Conservation (phyloP, 1,140 invertebrate genomes). For the Nymphalis io region DNA sequence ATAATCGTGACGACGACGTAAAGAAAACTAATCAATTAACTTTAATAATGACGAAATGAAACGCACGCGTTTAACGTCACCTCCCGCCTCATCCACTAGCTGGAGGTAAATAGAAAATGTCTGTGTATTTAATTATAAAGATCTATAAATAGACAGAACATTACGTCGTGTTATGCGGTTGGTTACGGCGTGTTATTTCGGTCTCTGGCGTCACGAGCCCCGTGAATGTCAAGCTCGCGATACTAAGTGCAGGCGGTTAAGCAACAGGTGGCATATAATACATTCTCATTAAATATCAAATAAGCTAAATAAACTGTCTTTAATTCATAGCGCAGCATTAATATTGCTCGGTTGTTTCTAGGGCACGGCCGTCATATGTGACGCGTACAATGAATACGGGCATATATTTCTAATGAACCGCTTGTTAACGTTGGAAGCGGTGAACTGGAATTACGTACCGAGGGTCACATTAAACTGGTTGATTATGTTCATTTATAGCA, state of each 20-base stretch:
- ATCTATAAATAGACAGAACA: slow-evolving; percentile 71
- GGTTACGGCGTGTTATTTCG: slow-evolving; percentile 75
- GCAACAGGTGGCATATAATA: slow-evolving; percentile 65
- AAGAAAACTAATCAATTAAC: slow-evolving; percentile 32
- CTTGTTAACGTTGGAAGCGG: slow-evolving; percentile 15
- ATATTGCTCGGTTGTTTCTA: slow-evolving; percentile 16
- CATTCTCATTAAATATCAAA: slow-evolving; percentile 37
- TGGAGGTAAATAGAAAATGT: slow-evolving; percentile 64
- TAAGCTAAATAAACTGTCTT: slow-evolving; percentile 29
- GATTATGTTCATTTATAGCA: background rate
- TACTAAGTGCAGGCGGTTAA: slow-evolving; percentile 60
- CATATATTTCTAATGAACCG: slow-evolving; percentile 18
- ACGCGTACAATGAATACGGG: slow-evolving; percentile 15
- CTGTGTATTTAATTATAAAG: slow-evolving; percentile 73
- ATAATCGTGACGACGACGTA: slow-evolving; percentile 5
- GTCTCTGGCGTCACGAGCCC: slow-evolving; percentile 66
- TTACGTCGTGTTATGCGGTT: slow-evolving; percentile 74
- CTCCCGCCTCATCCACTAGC: slow-evolving; percentile 44
- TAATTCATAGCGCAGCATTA: slow-evolving; percentile 28
- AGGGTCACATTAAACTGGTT: background rate
- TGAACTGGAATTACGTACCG: background rate
- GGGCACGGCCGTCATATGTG: slow-evolving; percentile 21
- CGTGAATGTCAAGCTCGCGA: slow-evolving; percentile 75
- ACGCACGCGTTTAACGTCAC: slow-evolving; percentile 32
- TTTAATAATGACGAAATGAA: slow-evolving; percentile 27